phyloP scores from a whole-genome alignment of 2,113 vertebrate species.

The Perca schrenkii region DNA sequence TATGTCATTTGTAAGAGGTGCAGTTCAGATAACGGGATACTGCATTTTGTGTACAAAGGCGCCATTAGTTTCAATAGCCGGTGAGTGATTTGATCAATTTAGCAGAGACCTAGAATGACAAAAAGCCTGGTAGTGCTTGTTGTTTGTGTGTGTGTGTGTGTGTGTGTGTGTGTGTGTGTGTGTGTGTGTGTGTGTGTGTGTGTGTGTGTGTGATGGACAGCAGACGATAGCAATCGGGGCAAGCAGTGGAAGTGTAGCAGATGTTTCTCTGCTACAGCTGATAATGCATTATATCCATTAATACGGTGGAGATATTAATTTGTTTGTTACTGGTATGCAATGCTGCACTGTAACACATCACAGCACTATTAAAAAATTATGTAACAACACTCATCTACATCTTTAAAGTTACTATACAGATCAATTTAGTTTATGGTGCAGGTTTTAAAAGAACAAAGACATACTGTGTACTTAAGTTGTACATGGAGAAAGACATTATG shows the following conservation, averaged over 20 bases:
- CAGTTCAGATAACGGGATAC: not conserved
- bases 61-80: not conserved
- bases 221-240: not conserved
- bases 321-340: not conserved
- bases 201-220: slow-evolving; percentile 10
- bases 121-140: not conserved
- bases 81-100: slow-evolving; percentile 14
- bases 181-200: slow-evolving; percentile 19
- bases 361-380: not conserved
- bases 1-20: not conserved
- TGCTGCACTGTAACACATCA: not conserved
- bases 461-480: not conserved
- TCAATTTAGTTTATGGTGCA: not conserved
- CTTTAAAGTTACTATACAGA: not conserved
- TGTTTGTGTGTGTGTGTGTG: slow-evolving; percentile 2
- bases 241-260: slow-evolving; percentile 43
- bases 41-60: not conserved
- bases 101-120: not conserved
- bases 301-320: slow-evolving; percentile 23
- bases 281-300: slow-evolving; percentile 9
- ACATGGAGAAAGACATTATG: not conserved
- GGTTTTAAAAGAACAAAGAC: not conserved
- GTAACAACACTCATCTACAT: not conserved
- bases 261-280: slow-evolving; percentile 34
- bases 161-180: not conserved